Evolutionary conservation across 2,888 invertebrate species (phyloP), one percentile per base, ranked within the genome.

Genomic region (Phytoseiulus persimilis): DNA sequence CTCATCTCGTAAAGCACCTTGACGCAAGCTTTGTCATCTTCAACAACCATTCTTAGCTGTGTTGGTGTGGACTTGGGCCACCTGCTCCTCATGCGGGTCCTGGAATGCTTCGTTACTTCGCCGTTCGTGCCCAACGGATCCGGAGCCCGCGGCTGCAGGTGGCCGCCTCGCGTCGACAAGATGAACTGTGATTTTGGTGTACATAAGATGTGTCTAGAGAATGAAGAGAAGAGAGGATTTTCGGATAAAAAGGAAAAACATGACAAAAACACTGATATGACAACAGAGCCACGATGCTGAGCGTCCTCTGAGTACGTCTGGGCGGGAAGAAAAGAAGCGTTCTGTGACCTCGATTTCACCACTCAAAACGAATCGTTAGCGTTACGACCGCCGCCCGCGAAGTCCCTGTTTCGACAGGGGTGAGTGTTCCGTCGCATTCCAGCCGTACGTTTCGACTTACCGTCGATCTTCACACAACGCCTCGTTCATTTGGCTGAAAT

Each of bases 111-210:
- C 65, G 14, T 23, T 65, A 6, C 65, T 11, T 23, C 2, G 65
- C 2, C 65, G 28, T 28, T 65, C 65, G 23, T 28, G 65, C 39
- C 5, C 3, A 3, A 39, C 39, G 39, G 39, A 39, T 9, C 39
- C 39, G 39, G 39, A 39, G n/a, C 39, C 39, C 39, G 23, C 65
- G 9, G 65, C 65, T 65, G 65, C 65, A 65, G 65, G 65, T 65
- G 65, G 65, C 65, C 65, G 65, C 65, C 65, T 6, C 65, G 65
- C 18, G 33, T 84, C 33, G 87, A 87, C 87, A 87, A 87, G 39
- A 45, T 87, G 87, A 32, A 87, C 87, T 87, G 87, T 87, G 87
- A 87, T 87, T 87, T 87, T 87, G 87, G 33, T 87, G 87, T 87
- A 87, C 87, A 87, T 87, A 87, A 87, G 33, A 32, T 87, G 87